Base-by-base conservation (phyloP, 2,113 vertebrate species). In the Pelobates fuscus region DNA sequence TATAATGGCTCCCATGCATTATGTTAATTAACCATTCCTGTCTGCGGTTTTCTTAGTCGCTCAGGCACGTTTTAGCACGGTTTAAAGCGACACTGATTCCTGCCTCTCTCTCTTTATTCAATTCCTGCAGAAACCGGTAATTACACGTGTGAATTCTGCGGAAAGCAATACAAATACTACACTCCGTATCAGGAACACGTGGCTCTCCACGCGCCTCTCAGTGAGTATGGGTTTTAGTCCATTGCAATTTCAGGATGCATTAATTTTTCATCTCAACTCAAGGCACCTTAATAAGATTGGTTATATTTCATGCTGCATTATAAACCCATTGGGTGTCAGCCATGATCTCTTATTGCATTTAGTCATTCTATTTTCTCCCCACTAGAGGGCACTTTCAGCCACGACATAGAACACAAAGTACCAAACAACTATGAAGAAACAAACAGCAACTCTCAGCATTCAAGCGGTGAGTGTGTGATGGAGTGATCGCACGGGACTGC, bases 91-190 rank as follows among this genome's bases (percentile, higher is more conserved):
- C n/a, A n/a, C n/a, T n/a, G n/a, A n/a, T n/a, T n/a, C n/a, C n/a
- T n/a, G n/a, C n/a, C n/a, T n/a, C 24, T 15, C 32, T 26, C 27
- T 2, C 25, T 30, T 27, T 30, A 23, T 30, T n/a, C n/a, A n/a
- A n/a, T 86, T 67, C 85, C 80, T 75, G 62, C 88, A 99, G 97
- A 98, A 92, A 98, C 96, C 0, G 97, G 97, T 80, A 97, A 95
- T 85, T 99, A 98, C 71, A 93, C 95, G 26, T 99, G 97, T 71
- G 97, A 98, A 80, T 98, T 94, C 86, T 99, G 97, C 24, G 97
- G 97, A 77, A 99, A 99, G 82, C 96, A 98, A 88, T 99, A 99
- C 89, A 99, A 99, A 82, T 99, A 99, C 86, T 99, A 98, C 87
- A 99, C 97, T 57, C 97, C 97, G 0, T 99, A 99, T 89, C 97